Evolutionary conservation across 2,113 vertebrate species (phyloP).

Genomic region (Eleginops maclovinus): DNA sequence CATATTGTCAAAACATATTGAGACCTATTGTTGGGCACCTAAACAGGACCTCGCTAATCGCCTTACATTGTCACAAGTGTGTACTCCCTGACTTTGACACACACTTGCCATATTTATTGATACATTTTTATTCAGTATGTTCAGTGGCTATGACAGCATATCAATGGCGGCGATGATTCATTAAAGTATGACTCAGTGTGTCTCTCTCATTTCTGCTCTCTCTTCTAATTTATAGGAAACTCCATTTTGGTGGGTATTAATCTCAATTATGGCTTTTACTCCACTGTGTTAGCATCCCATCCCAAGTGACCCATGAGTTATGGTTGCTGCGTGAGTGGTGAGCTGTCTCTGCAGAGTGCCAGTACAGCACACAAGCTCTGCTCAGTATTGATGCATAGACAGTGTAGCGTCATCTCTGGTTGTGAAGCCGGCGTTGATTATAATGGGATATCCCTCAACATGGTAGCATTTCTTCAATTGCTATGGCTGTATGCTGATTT

Average conservation of each 20-base stretch:
- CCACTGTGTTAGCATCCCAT: constrained; percentile 41
- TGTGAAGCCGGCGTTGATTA: neutral
- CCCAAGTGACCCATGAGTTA: constrained; percentile 46
- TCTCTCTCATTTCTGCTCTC: constrained; percentile 38
- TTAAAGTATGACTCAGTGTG: constrained; percentile 33
- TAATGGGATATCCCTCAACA: neutral
- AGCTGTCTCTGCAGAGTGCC: constrained; percentile 9
- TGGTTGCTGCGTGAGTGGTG: constrained; percentile 32
- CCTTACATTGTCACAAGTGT: neutral
- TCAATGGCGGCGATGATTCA: constrained; percentile 30
- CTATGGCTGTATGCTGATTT: neutral
- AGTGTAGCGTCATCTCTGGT: neutral
- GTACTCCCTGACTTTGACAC: neutral
- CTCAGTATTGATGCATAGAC: neutral
- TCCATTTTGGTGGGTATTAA: constrained; percentile 48
- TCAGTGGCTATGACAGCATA: constrained; percentile 19
- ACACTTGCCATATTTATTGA: constrained; percentile 5
- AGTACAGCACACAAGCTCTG: neutral
- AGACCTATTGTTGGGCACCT: neutral
- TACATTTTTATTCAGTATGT: constrained; percentile 25
- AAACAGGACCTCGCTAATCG: neutral
- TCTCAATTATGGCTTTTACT: constrained; percentile 56
- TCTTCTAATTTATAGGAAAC: constrained; percentile 32
- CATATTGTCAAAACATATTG: neutral
- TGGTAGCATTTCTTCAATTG: constrained; percentile 6